Percentiles rank a stretch among this genome's conserved stretches.
phyloP scores from a whole-genome alignment of 2,888 invertebrate genomes.

The Platerodrilus igneus region DNA sequence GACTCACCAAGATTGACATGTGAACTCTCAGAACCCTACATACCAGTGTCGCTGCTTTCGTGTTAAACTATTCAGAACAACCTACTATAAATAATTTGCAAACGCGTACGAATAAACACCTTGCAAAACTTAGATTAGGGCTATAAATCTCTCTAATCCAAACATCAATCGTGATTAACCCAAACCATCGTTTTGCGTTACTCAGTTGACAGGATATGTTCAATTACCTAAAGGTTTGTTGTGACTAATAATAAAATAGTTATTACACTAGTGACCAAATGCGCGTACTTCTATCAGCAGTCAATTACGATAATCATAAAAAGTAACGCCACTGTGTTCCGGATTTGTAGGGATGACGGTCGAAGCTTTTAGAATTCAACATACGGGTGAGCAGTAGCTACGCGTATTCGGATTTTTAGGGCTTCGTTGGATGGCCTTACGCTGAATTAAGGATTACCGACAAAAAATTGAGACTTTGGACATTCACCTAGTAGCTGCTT shows the following conservation, averaged over 20 bases:
- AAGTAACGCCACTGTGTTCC: constrained; percentile 16
- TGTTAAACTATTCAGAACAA: constrained; percentile 24
- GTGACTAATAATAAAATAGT: no score
- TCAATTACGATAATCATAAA: no score
- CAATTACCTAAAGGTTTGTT: neutral
- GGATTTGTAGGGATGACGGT: constrained; percentile 14
- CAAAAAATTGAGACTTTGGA: constrained; percentile 20
- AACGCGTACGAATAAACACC: neutral
- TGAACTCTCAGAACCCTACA: constrained; percentile 28
- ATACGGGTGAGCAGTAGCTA: constrained; percentile 20
- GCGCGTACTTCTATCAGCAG: no score
- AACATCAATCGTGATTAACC: neutral
- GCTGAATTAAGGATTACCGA: constrained; percentile 22
- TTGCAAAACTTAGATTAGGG: neutral
- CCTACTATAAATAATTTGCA: constrained; percentile 9
- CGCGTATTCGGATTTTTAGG: constrained; percentile 22
- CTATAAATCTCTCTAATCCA: neutral
- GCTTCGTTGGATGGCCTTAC: constrained; percentile 20
- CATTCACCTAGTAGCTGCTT: constrained; percentile 12
- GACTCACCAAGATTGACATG: constrained; percentile 31
- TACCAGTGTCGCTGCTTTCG: constrained; percentile 27
- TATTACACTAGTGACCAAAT: no score
- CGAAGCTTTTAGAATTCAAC: constrained; percentile 22
- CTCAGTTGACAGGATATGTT: neutral
- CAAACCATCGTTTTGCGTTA: neutral